These are phyloP conservation scores for Aspidiotus rigidus DNA, from an alignment of 2,888 invertebrate species.

Conservation along the genomic window DNA sequence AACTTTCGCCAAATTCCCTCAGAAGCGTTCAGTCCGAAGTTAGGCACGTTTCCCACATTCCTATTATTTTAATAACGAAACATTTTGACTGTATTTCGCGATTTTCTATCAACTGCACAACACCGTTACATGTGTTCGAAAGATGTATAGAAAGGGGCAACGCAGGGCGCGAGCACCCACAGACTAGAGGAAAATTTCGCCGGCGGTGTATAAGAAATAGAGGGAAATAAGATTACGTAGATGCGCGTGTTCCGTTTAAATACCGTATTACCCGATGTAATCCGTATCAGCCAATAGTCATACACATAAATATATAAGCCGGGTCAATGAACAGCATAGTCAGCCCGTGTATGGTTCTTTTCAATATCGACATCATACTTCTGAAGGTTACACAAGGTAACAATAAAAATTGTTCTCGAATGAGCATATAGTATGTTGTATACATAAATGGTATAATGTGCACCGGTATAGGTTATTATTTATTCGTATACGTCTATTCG, in stretches of 20 bases:
- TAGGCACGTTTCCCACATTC: no score
- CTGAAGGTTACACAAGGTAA: slow-evolving; percentile 32
- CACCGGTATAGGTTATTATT: not conserved
- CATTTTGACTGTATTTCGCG: no score
- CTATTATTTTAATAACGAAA: no score
- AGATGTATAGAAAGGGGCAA: no score
- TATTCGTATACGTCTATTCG: not conserved
- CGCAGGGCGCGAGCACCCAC: no score
- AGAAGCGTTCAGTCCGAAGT: no score
- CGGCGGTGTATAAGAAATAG: no score
- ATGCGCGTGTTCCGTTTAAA: slow-evolving; percentile 13
- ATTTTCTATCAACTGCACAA: no score
- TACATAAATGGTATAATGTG: not conserved
- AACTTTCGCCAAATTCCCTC: no score
- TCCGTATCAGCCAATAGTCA: slow-evolving; percentile 25
- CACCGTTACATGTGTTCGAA: no score
- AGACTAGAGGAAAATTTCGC: no score
- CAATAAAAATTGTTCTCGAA: slow-evolving; percentile 8
- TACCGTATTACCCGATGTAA: slow-evolving; percentile 15
- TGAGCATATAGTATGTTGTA: not conserved
- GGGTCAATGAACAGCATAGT: slow-evolving; percentile 29
- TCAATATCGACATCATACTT: slow-evolving; percentile 29
- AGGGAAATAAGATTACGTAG: no score
- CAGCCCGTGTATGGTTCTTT: slow-evolving; percentile 18
- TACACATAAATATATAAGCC: slow-evolving; percentile 19